Conservation (phyloP, 2,888 invertebrate genomes). For the Eupsilia transversa region DNA sequence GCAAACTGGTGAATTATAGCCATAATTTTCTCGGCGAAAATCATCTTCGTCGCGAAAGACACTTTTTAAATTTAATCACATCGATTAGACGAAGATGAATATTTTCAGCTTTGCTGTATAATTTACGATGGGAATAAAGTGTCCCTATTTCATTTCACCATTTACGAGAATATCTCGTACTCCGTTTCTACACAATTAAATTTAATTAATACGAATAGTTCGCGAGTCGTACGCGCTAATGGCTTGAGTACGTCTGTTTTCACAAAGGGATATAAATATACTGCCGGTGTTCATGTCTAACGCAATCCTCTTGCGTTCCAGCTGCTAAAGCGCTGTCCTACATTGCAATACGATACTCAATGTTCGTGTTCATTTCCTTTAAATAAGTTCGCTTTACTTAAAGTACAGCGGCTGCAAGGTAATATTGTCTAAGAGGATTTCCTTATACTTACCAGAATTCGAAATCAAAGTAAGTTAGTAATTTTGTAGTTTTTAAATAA, state of each 20-base stretch:
- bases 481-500: constrained; percentile 3
- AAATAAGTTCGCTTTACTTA: constrained; percentile 43
- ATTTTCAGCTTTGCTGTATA: constrained; percentile 43
- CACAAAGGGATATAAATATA: constrained; percentile 83
- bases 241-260: constrained; percentile 84
- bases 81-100: constrained; percentile 63
- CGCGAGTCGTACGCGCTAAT: constrained; percentile 85
- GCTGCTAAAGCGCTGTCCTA: constrained; percentile 61
- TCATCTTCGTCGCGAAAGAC: constrained; percentile 21
- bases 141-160: constrained; percentile 58
- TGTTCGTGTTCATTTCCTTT: constrained; percentile 47
- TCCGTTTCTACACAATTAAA: constrained; percentile 88
- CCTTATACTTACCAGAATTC: background rate
- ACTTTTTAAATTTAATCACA: constrained; percentile 51
- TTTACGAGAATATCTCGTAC: constrained; percentile 74
- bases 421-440: constrained; percentile 37
- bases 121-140: constrained; percentile 70
- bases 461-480: constrained; percentile 28
- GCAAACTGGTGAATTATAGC: constrained; percentile 50
- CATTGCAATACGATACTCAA: constrained; percentile 55
- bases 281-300: constrained; percentile 65
- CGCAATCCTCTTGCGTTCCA: constrained; percentile 52
- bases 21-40: constrained; percentile 50
- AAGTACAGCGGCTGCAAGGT: constrained; percentile 38
- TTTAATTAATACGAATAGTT: constrained; percentile 90